Conservation (phyloP, 1,140 invertebrate genomes). For the Brachionus paranguensis region DNA sequence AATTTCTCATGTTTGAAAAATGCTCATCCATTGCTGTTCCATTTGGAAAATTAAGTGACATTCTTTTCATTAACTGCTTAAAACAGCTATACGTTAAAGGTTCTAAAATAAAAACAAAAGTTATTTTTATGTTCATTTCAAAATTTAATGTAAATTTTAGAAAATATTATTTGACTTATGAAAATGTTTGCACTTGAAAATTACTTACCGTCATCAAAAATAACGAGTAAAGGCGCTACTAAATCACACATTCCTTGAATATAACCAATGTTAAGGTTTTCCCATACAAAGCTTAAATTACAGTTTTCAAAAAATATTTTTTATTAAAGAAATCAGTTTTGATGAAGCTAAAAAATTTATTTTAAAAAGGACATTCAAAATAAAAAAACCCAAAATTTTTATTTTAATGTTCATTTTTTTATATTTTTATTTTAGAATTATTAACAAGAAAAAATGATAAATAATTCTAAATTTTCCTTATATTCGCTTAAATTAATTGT, state of each 20-base stretch:
- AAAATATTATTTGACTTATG: not conserved
- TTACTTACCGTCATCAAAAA: constrained; percentile 71
- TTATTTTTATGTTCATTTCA: not conserved
- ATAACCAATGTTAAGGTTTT: constrained; percentile 77
- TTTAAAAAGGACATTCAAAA: no score
- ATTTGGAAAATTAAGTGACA: constrained; percentile 83
- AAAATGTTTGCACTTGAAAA: not conserved
- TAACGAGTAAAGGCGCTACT: constrained; percentile 80
- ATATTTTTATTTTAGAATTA: no score
- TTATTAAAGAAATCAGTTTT: constrained; percentile 50
- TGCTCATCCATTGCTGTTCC: constrained; percentile 87
- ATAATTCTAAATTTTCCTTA: no score
- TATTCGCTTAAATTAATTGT: no score
- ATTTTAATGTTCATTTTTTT: no score
- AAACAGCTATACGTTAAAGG: constrained; percentile 85
- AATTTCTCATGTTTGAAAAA: constrained; percentile 83
- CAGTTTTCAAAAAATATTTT: constrained; percentile 42
- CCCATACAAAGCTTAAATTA: constrained; percentile 74
- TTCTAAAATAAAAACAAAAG: constrained; percentile 58
- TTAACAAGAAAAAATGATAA: no score
- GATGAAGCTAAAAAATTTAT: not conserved
- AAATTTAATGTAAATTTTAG: not conserved
- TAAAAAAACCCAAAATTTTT: no score
- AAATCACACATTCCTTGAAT: constrained; percentile 84
- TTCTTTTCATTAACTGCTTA: constrained; percentile 77